A percentile compares a stretch with the other conserved stretches of the same genome.
Conservation (phyloP, 2,888 invertebrate species). For the Pseudeuparius sepicola region DNA sequence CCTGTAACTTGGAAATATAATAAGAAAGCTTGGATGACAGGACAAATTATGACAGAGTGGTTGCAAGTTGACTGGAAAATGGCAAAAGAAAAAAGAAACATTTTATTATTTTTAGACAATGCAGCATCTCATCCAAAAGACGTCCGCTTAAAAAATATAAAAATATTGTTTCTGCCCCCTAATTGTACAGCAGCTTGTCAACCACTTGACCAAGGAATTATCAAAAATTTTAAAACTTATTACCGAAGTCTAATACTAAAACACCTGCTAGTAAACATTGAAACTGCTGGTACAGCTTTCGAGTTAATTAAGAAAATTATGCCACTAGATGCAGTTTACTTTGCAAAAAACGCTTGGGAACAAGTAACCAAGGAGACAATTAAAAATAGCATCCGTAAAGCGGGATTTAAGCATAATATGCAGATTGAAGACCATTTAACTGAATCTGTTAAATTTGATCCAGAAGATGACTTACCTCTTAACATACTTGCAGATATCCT, state of each 20-base stretch:
- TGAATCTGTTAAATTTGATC: too few relatives aligned
- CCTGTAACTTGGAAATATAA: conserved; percentile 13
- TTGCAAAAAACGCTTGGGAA: neutral
- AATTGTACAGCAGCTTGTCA: conserved; percentile 3
- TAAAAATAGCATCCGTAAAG: neutral
- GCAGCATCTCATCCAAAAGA: conserved; percentile 8
- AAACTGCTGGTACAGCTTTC: conserved; percentile 1
- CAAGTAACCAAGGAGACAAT: neutral
- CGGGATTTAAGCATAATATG: too few relatives aligned
- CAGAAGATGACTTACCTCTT: too few relatives aligned
- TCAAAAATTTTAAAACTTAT: conserved; percentile 1
- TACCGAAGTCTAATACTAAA: conserved; percentile 8
- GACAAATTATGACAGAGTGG: conserved; percentile 11
- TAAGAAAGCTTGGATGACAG: conserved; percentile 13
- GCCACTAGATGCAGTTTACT: conserved; percentile 1
- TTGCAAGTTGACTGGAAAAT: conserved; percentile 10
- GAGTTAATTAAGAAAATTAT: conserved; percentile 8
- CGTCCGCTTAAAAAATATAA: conserved; percentile 9
- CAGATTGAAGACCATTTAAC: too few relatives aligned
- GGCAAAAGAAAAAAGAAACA: conserved; percentile 6
- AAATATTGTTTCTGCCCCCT: conserved; percentile 6
- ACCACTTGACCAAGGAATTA: neutral
- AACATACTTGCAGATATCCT: too few relatives aligned
- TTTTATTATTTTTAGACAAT: conserved; percentile 10
- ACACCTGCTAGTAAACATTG: conserved; percentile 6